A percentile compares a stretch with the other conserved stretches of the same genome.
phyloP scores from a whole-genome alignment of 2,888 invertebrate species.

The Acrocera orbiculus region DNA sequence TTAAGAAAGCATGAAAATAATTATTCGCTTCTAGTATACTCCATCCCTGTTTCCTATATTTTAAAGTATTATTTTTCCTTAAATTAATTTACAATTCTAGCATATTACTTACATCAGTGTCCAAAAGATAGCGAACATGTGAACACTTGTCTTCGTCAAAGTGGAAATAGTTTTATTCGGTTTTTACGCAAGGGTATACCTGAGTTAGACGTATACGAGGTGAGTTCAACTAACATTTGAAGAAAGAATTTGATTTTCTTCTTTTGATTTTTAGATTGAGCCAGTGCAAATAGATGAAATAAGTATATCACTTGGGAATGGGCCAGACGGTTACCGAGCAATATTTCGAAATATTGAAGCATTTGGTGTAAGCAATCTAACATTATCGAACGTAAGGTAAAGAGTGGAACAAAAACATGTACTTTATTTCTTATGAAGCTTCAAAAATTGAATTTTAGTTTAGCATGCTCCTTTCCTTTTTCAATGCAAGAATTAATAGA shows the following conservation, averaged over 20 bases:
- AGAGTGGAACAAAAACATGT: conserved; percentile 7
- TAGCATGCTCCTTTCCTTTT: too few relatives aligned
- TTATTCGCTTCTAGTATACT: too few relatives aligned
- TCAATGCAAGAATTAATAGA: too few relatives aligned
- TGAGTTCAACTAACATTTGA: conserved; percentile 16
- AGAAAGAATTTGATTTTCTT: neutral
- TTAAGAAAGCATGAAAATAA: too few relatives aligned
- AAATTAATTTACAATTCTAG: too few relatives aligned
- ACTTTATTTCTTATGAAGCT: neutral
- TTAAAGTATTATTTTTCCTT: too few relatives aligned
- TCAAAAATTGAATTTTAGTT: neutral
- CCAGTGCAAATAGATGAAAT: conserved; percentile 70
- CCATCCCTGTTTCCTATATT: too few relatives aligned
- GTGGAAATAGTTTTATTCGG: conserved; percentile 55
- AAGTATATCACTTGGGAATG: conserved; percentile 58
- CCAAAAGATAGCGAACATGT: conserved; percentile 49
- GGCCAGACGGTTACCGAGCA: conserved; percentile 68
- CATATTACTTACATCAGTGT: conserved; percentile 58
- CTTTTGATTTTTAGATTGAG: conserved; percentile 39
- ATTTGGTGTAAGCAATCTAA: conserved; percentile 62
- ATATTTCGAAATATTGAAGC: conserved; percentile 65
- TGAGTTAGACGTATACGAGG: conserved; percentile 49
- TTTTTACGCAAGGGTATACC: conserved; percentile 57
- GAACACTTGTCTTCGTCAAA: conserved; percentile 53
- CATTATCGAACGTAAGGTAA: conserved; percentile 61